Percentiles rank a stretch among this genome's conserved stretches.
Evolutionary conservation across 1,140 invertebrate species (phyloP).

Genomic region (Propsilocerus akamusi): DNA sequence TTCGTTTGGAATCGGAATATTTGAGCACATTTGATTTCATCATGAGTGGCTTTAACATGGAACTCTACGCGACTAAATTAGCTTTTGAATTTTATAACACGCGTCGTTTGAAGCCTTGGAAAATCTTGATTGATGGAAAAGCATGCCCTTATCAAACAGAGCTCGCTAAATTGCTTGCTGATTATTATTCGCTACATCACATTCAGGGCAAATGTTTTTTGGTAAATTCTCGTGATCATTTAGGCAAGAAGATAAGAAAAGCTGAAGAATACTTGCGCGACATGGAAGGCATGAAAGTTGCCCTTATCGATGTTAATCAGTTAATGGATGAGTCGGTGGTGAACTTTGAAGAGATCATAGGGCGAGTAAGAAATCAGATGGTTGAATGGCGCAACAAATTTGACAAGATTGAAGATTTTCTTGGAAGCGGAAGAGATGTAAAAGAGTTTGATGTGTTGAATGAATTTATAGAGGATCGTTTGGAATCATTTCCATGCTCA

Average conservation of each 20-base stretch:
- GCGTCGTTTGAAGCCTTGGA: not conserved
- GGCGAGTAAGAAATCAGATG: not conserved
- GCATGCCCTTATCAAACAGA: not conserved
- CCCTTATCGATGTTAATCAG: no score
- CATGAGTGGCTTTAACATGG: not conserved
- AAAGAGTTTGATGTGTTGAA: not conserved
- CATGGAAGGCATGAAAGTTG: not conserved
- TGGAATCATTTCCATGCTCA: not conserved
- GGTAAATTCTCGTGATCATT: not conserved
- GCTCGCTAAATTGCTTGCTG: not conserved
- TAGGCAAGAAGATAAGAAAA: not conserved
- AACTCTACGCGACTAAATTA: not conserved
- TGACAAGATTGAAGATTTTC: not conserved
- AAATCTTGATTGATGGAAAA: not conserved
- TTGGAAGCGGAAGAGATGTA: not conserved
- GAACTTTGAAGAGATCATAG: not conserved
- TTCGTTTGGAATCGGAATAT: not conserved
- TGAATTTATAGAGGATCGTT: not conserved
- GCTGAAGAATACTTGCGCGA: not conserved
- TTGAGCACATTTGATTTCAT: not conserved
- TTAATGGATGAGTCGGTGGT: not conserved
- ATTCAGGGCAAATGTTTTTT: not conserved
- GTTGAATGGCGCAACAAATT: not conserved
- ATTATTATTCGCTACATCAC: not conserved
- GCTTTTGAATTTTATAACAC: not conserved